Conservation (phyloP, 2,888 invertebrate genomes). For the Macroteleia sp. region DNA sequence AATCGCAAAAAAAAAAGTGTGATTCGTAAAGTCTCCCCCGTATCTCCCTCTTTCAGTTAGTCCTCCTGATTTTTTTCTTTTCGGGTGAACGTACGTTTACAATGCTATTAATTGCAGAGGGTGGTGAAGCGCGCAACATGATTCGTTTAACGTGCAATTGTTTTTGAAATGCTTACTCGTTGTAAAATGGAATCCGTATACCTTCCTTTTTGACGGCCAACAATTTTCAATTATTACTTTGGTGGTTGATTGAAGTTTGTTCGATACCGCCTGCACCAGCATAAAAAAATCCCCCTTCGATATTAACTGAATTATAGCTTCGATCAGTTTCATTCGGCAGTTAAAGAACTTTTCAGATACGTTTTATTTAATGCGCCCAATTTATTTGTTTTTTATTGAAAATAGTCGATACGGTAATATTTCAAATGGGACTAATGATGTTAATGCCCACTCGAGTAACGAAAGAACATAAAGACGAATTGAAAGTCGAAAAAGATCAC, state of each 20-base stretch:
- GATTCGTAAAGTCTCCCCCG: no score
- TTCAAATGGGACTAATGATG: no score
- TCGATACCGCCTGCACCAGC: slow-evolving; percentile 25
- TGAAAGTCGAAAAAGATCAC: no score
- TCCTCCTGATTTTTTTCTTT: slow-evolving; percentile 3
- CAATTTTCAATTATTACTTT: slow-evolving; percentile 54
- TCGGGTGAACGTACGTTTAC: slow-evolving; percentile 24
- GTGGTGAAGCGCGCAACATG: slow-evolving; percentile 40
- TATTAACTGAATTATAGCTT: slow-evolving; percentile 34
- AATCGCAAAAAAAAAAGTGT: no score
- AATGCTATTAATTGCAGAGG: slow-evolving; percentile 49
- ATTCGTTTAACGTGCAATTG: slow-evolving; percentile 56
- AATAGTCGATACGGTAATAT: no score
- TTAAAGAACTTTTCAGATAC: not conserved
- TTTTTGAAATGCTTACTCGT: slow-evolving; percentile 55
- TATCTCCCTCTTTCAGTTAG: no score
- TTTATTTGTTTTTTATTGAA: slow-evolving; percentile 19
- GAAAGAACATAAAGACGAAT: no score
- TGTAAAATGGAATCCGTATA: slow-evolving; percentile 41
- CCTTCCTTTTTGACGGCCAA: slow-evolving; percentile 26
- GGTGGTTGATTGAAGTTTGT: slow-evolving; percentile 44
- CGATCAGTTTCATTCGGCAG: slow-evolving; percentile 17
- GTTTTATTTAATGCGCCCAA: slow-evolving; percentile 2
- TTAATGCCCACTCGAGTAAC: no score
- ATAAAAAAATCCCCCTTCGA: slow-evolving; percentile 17